phyloP scores from a whole-genome alignment of 1,140 invertebrate genomes.

The Micrasema minimum region DNA sequence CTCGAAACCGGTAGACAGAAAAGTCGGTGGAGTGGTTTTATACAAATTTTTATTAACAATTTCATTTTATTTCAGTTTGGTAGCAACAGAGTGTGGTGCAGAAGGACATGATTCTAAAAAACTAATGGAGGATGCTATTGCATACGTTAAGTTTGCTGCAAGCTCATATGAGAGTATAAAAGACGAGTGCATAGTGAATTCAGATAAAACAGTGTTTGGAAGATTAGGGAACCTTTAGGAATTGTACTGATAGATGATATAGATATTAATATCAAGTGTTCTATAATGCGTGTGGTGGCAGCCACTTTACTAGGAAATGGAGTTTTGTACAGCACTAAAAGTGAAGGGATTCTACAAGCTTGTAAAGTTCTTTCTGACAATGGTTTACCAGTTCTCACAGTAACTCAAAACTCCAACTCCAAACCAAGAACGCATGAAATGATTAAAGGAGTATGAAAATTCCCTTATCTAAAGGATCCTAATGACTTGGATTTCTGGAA shows the following conservation, averaged over 20 bases:
- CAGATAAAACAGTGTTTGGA: slow-evolving; percentile 37
- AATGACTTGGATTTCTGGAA: background rate
- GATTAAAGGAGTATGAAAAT: slow-evolving; percentile 7
- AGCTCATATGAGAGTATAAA: slow-evolving; percentile 16
- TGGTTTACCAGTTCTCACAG: slow-evolving; percentile 39
- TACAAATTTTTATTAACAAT: too few relatives aligned
- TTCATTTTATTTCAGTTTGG: slow-evolving; percentile 8
- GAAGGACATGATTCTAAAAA: background rate
- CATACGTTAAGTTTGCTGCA: slow-evolving; percentile 17
- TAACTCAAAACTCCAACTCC: background rate
- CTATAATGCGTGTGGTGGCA: slow-evolving; percentile 6
- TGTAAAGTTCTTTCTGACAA: slow-evolving; percentile 39
- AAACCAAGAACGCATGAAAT: background rate
- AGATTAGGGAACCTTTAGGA: slow-evolving; percentile 36
- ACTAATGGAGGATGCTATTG: background rate
- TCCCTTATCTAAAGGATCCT: background rate
- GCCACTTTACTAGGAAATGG: slow-evolving; percentile 44
- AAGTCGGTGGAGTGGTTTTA: too few relatives aligned
- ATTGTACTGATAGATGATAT: slow-evolving; percentile 22
- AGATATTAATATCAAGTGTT: background rate
- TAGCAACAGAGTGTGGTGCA: background rate
- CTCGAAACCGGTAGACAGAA: too few relatives aligned
- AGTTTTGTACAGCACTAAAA: slow-evolving; percentile 32
- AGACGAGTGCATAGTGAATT: slow-evolving; percentile 31
- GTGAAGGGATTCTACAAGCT: slow-evolving; percentile 2